Percentiles rank a stretch among this genome's conserved stretches.
Conservation (phyloP, 1,140 invertebrate genomes). For the Saccostrea glomerata region DNA sequence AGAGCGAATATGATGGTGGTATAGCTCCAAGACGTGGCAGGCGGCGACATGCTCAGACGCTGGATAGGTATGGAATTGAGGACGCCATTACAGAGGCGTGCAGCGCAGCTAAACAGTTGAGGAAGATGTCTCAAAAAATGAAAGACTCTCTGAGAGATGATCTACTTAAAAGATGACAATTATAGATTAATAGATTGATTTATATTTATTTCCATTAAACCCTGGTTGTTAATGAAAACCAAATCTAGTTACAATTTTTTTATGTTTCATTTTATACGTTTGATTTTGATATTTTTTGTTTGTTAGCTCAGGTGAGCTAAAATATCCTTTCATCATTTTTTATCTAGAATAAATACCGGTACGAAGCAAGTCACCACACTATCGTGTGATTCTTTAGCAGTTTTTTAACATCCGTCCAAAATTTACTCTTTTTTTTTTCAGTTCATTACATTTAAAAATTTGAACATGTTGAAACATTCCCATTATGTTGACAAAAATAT, state of each 20-base stretch:
- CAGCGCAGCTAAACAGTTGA: constrained; percentile 67
- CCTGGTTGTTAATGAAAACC: not conserved
- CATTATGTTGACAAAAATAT: too few relatives aligned
- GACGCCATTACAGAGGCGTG: constrained; percentile 69
- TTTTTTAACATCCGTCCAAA: too few relatives aligned
- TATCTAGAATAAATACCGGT: too few relatives aligned
- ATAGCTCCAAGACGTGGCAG: constrained; percentile 54
- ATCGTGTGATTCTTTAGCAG: too few relatives aligned
- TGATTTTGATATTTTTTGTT: not conserved
- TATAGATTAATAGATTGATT: not conserved
- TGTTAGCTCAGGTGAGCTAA: not conserved
- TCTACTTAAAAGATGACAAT: not conserved
- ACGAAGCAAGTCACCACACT: too few relatives aligned
- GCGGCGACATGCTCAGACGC: constrained; percentile 44
- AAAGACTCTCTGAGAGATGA: constrained; percentile 72
- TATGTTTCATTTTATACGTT: too few relatives aligned
- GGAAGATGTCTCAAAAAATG: constrained; percentile 73
- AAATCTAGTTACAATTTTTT: too few relatives aligned
- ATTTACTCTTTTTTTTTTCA: too few relatives aligned
- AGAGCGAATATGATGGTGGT: constrained; percentile 63
- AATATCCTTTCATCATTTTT: too few relatives aligned
- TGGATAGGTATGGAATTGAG: constrained; percentile 62
- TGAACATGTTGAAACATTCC: too few relatives aligned
- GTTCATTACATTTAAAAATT: too few relatives aligned
- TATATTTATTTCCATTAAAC: not conserved